Evolutionary conservation across 2,797 vertebrate genomes (phyloP), one percentile per base, ranked within the genome.

Genomic region (Amniataba percoides): DNA sequence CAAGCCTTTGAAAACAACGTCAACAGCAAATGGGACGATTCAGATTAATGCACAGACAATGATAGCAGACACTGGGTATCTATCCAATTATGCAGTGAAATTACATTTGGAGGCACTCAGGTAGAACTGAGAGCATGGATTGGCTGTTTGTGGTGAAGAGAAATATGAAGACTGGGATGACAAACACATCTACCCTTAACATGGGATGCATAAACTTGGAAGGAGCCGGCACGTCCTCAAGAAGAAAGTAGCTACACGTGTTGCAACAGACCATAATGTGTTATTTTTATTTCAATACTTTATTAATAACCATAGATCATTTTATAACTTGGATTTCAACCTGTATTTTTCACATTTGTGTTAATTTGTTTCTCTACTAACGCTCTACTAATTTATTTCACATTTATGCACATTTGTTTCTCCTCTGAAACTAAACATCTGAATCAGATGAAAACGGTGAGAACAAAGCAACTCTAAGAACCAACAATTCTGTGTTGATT

Each of bases 61-160:
- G 87, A 91, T 88, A 77, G 93, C 88, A 92, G 87, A 85, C 87
- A 70, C 77, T 55, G 83, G 84, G 82, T 90, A 88, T 90, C 91
- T 90, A 93, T 95, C 92, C 90, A 93, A 93, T 95, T 94, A 93
- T 92, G 74, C 78, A 80, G 81, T 55, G 81, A 89, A 93, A 94
- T 94, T 93, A 93, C 90, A 95, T 94, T 95, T 89, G 81, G 87
- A 87, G 65, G 74, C 91, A 90, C 89, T 91, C 93, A 92, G 92
- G 91, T 93, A 92, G 93, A 93, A 92, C 87, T 81, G 85, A 88
- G 79, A 79, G 80, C 51, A 59, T 67, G 81, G 84, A 87, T 77
- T 87, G 75, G 79, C 57, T 84, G 63, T 81, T 84, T 81, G 69
- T 80, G 76, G 51, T 3, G n/a, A 64, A 71, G 68, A 69, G 66